Conservation (phyloP, 2,113 vertebrate genomes). For the Phoxinus phoxinus region DNA sequence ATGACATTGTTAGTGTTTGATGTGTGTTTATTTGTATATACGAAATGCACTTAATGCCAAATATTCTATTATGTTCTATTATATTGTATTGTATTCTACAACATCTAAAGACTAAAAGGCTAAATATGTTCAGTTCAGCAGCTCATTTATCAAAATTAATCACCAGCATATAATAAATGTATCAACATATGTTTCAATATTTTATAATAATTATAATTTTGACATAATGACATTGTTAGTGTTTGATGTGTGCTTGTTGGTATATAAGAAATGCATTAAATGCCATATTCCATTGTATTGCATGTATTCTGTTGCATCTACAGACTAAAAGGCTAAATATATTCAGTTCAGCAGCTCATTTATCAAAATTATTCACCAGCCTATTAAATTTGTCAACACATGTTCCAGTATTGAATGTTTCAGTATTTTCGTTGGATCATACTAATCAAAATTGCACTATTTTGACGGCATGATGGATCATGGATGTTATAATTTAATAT, state of each 20-base stretch:
- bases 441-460: neutral
- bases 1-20: neutral
- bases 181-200: neutral
- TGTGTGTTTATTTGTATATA: neutral
- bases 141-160: neutral
- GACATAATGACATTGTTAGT: neutral
- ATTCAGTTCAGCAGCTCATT: neutral
- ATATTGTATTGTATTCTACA: neutral
- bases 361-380: neutral
- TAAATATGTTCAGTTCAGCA: neutral
- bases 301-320: neutral
- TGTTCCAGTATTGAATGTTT: neutral
- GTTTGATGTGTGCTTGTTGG: neutral
- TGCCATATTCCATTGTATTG: neutral
- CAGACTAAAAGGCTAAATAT: neutral
- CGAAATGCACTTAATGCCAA: neutral
- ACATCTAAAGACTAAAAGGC: neutral
- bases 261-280: neutral
- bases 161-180: neutral
- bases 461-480: neutral
- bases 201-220: neutral
- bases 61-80: neutral
- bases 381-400: neutral
- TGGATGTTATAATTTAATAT: neutral
- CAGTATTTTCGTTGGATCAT: neutral